These are phyloP conservation scores for Dasyurus viverrinus DNA, from an alignment of 2,113 vertebrate genomes.

Conservation along the genomic window DNA sequence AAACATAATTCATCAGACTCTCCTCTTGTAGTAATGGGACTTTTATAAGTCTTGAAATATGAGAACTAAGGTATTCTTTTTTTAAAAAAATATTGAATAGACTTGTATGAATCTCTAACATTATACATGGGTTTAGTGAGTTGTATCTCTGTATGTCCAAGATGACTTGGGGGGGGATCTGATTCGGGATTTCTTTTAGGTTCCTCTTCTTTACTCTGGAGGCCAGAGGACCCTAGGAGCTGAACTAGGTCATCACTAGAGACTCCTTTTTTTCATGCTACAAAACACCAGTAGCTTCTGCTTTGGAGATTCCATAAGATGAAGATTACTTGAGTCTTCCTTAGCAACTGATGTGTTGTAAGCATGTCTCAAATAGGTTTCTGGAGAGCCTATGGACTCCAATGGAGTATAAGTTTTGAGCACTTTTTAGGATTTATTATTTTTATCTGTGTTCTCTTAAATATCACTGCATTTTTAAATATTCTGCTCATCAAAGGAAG, in stretches of 20 bases:
- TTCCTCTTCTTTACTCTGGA: not conserved
- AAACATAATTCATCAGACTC: not conserved
- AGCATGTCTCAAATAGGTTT: not conserved
- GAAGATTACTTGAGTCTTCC: not conserved
- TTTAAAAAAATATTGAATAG: not conserved
- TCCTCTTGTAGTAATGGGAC: too few relatives aligned
- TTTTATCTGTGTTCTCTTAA: conserved; percentile 53
- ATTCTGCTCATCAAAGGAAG: conserved; percentile 39
- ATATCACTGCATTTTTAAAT: conserved; percentile 32
- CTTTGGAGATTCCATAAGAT: not conserved
- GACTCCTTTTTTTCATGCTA: not conserved
- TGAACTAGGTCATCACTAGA: not conserved
- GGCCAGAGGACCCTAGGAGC: not conserved
- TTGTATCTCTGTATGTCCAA: not conserved
- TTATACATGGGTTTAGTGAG: not conserved
- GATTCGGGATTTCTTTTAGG: not conserved
- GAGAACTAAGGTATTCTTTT: not conserved
- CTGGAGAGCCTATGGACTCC: conserved; percentile 1
- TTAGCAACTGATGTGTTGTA: too few relatives aligned
- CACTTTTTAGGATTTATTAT: conserved; percentile 3
- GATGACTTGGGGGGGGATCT: not conserved
- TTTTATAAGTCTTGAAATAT: not conserved
- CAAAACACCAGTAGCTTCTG: not conserved
- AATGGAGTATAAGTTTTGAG: not conserved
- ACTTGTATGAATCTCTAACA: fast-evolving